A percentile compares a stretch with the other conserved stretches of the same genome.
These are phyloP conservation scores for Pollimyrus isidori DNA, from an alignment of 2,113 vertebrate species.

Conservation along the genomic window DNA sequence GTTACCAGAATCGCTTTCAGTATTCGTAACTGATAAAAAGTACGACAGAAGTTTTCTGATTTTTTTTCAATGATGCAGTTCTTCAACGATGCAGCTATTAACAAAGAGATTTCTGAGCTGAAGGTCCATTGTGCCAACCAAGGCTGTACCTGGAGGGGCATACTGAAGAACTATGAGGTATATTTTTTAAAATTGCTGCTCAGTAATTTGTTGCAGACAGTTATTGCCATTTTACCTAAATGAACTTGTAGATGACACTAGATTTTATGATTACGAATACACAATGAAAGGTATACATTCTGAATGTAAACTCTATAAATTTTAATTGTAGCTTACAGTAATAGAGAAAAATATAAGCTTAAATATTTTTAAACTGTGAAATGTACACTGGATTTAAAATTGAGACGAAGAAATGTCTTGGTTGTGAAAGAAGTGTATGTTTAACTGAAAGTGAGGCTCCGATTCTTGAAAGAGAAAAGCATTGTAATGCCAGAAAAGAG, in stretches of 20 bases:
- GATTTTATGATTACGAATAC: background rate
- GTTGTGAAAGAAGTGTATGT: background rate
- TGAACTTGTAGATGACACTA: background rate
- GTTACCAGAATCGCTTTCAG: background rate
- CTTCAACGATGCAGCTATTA: constrained; percentile 62
- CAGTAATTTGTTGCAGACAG: background rate
- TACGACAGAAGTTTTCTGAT: background rate
- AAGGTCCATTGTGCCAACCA: constrained; percentile 56
- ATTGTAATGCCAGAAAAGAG: background rate
- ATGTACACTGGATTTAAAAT: background rate
- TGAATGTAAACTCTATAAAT: background rate
- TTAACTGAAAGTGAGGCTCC: background rate
- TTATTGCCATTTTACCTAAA: background rate
- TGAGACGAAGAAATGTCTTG: background rate
- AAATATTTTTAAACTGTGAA: background rate
- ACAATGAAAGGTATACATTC: background rate
- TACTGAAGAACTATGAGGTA: constrained; percentile 60
- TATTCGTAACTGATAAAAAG: background rate
- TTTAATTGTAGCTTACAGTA: background rate
- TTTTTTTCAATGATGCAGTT: constrained; percentile 42
- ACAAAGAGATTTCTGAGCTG: constrained; percentile 65
- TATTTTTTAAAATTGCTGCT: background rate
- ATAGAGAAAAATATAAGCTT: background rate
- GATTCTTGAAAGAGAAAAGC: background rate
- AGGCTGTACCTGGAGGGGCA: constrained; percentile 60